These are phyloP conservation scores for Xiphorhynchus erythropygius DNA, from an alignment of 2,797 vertebrate species.

Conservation along the genomic window DNA sequence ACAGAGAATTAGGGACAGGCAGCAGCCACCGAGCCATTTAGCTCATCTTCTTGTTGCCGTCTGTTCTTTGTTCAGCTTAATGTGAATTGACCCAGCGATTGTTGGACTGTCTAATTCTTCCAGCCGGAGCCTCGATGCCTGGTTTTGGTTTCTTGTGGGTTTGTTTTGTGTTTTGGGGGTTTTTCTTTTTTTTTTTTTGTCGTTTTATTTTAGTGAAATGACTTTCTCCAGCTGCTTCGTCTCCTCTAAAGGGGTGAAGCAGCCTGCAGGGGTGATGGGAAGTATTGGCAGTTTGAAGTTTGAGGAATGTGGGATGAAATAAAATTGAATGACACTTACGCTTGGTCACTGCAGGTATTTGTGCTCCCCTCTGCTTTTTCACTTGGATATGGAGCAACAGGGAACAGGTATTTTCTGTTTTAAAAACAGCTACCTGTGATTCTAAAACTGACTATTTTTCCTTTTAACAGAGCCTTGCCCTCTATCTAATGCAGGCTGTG, in stretches of 20 bases:
- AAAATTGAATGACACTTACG: not conserved
- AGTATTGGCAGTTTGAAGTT: not conserved
- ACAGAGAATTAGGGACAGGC: constrained; percentile 48
- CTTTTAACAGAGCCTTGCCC: not conserved
- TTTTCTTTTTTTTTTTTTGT: not conserved
- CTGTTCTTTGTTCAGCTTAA: constrained; percentile 47
- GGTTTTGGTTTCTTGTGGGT: not conserved
- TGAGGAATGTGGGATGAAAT: not conserved
- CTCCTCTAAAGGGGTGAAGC: not conserved
- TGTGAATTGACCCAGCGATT: constrained; percentile 31
- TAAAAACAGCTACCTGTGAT: not conserved
- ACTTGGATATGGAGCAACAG: not conserved
- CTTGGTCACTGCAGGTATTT: not conserved
- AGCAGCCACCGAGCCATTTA: constrained; percentile 14
- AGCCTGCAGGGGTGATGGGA: not conserved
- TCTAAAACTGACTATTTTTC: not conserved
- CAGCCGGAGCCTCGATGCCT: not conserved
- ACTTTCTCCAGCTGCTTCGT: constrained; percentile 22
- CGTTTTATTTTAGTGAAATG: not conserved
- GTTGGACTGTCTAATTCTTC: constrained; percentile 56
- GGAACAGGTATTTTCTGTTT: not conserved
- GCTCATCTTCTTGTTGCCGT: constrained; percentile 24
- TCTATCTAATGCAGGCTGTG: not conserved
- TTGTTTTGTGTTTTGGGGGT: not conserved
- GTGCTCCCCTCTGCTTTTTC: not conserved